Conservation (phyloP, 37 sponge, comb jelly and placozoan genomes). For the Spongilla lacustris region DNA sequence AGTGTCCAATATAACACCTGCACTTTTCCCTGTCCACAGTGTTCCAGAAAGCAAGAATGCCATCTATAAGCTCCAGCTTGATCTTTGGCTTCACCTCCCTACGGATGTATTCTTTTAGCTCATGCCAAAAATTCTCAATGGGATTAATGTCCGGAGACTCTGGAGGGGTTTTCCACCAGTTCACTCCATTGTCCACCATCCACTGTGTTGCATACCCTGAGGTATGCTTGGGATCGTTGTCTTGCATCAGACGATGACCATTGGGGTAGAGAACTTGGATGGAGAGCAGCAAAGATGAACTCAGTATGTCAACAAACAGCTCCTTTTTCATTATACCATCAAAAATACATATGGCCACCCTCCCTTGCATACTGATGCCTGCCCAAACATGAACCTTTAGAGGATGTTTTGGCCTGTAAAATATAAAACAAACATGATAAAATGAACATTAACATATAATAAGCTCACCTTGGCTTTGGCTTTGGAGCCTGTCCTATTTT, state of each 20-base stretch:
- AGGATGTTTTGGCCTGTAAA: constrained; percentile 44
- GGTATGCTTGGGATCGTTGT: constrained; percentile 33
- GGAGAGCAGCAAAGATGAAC: constrained; percentile 24
- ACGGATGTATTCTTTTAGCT: constrained; percentile 38
- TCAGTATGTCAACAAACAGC: constrained; percentile 13
- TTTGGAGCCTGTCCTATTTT: constrained; percentile 36
- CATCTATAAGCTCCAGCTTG: constrained; percentile 6
- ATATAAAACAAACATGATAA: background rate
- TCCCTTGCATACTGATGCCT: constrained; percentile 33
- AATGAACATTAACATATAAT: background rate
- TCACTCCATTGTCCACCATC: background rate
- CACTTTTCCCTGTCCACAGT: constrained; percentile 31
- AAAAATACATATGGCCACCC: constrained; percentile 37
- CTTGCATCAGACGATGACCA: constrained; percentile 37
- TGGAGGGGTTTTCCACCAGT: constrained; percentile 42
- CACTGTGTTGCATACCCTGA: constrained; percentile 12
- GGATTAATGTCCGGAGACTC: constrained; percentile 42
- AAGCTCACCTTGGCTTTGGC: constrained; percentile 19
- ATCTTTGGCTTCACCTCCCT: constrained; percentile 25
- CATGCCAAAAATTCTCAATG: constrained; percentile 47
- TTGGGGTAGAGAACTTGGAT: constrained; percentile 22
- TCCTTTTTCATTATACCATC: constrained; percentile 31
- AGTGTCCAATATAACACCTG: constrained; percentile 12
- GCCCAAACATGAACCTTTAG: constrained; percentile 50
- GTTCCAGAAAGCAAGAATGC: constrained; percentile 28